Base-by-base conservation (phyloP, 92 coral and sea anemone genomes). In the Porites divaricata region DNA sequence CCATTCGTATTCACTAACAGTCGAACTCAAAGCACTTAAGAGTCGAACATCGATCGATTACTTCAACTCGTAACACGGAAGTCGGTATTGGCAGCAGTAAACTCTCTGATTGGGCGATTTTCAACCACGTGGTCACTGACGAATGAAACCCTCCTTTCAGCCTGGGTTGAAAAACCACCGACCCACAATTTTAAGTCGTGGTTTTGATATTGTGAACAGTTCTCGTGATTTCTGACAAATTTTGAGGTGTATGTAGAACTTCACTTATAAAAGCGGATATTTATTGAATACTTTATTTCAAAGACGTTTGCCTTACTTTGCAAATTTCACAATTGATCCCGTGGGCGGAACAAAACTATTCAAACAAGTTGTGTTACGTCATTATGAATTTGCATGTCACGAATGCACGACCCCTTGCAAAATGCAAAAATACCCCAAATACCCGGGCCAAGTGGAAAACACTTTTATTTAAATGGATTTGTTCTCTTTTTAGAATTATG, bases 1-100 rank as follows among this genome's bases (percentile, higher is more conserved):
- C 54, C 14, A 49, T 72, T 6, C 9, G 8, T 4, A 19, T 15
- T 19, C 72, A 12, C 74, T 16, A 26, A 4, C n/a, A 21, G 67
- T 49, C 51, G 2, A 48, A 61, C 20, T 24, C 15, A 50, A 11
- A 45, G 45, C 74, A 62, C 67, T 77, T 19, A 56, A 21, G 19
- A 72, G 77, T 72, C 28, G 62, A 72, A 20, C 45, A 35, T 72
- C 77, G 21, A 6, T 51, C 35, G 65, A 25, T 16, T 65, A 28
- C 25, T 52, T 35, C 20, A 12, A 58, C 21, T 77, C 70, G 58
- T 63, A 72, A 82, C 86, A 61, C 79, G 86, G 86, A 82, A 82
- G 86, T 82, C 86, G 28, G 70, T 21, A 70, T 26, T 57, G 61
- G 52, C n/a, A 70, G 19, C 48, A 56, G 24, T 48, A 23, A 66